Evolutionary conservation across 2,888 invertebrate genomes (phyloP).

Genomic region (Agrilus cyanescens): DNA sequence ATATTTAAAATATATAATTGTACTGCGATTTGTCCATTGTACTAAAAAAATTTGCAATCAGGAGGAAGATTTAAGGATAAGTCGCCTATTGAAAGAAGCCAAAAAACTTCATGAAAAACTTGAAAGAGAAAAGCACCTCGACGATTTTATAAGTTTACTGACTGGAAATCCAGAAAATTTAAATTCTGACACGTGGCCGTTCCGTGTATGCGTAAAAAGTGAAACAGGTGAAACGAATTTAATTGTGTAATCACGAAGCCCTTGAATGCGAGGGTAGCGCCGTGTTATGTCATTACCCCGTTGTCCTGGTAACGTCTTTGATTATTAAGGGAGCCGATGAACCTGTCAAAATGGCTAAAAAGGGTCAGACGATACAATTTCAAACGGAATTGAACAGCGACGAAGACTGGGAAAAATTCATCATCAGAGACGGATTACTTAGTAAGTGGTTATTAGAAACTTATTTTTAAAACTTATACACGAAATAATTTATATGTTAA

Average conservation of each 20-base stretch:
- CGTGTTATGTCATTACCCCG: slow-evolving; percentile 7
- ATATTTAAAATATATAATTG: too few species aligned
- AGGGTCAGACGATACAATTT: slow-evolving; percentile 62
- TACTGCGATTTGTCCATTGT: too few species aligned
- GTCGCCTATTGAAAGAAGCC: slow-evolving; percentile 34
- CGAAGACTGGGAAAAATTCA: slow-evolving; percentile 74
- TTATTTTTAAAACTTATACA: too few species aligned
- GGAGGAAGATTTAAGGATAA: slow-evolving; percentile 25
- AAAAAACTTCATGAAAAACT: slow-evolving; percentile 38
- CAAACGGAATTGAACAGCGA: slow-evolving; percentile 71
- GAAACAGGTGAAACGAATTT: slow-evolving; percentile 9
- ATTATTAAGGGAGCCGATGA: background rate
- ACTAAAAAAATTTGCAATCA: slow-evolving; percentile 17
- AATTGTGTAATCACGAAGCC: slow-evolving; percentile 10
- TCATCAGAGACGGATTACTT: slow-evolving; percentile 63
- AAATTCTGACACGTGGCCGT: slow-evolving; percentile 24
- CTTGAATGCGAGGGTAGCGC: background rate
- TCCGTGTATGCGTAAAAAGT: slow-evolving; percentile 11
- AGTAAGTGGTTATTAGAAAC: slow-evolving; percentile 38
- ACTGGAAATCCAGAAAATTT: slow-evolving; percentile 37
- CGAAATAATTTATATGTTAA: too few species aligned
- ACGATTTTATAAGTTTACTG: slow-evolving; percentile 44
- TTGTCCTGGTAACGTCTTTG: slow-evolving; percentile 3
- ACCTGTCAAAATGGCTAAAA: slow-evolving; percentile 53
- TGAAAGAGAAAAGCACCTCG: slow-evolving; percentile 40